phyloP scores from a whole-genome alignment of 2,888 invertebrate genomes.

The Leptodirus hochenwartii region DNA sequence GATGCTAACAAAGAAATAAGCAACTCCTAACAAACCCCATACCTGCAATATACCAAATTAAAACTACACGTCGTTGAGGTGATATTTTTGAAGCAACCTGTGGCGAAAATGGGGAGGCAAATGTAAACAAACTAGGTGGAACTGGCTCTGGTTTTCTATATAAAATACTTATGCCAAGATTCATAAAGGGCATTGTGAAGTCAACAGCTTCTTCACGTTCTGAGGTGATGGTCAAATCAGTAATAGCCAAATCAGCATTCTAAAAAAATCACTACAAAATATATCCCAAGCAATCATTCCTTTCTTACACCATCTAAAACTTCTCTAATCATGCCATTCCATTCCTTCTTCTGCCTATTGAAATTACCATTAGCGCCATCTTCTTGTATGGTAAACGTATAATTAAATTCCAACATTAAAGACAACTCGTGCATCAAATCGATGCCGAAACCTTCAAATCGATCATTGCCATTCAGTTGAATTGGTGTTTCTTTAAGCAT shows the following conservation, averaged over 20 bases:
- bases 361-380: conserved; percentile 59
- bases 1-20: conserved; percentile 62
- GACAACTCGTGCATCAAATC: conserved; percentile 72
- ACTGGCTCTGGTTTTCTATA: conserved; percentile 74
- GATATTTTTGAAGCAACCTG: no score
- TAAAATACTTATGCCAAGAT: conserved; percentile 79
- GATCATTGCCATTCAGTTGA: conserved; percentile 55
- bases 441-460: conserved; percentile 76
- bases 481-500: conserved; percentile 58
- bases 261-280: conserved; percentile 25
- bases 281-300: conserved; percentile 1
- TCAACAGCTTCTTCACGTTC: conserved; percentile 77
- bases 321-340: conserved; percentile 62
- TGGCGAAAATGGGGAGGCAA: conserved; percentile 74
- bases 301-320: conserved; percentile 46
- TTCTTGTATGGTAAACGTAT: conserved; percentile 57
- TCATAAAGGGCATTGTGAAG: conserved; percentile 94
- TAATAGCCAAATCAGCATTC: conserved; percentile 82
- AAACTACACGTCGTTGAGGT: no score
- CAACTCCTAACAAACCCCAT: conserved; percentile 69
- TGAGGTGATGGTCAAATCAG: conserved; percentile 78
- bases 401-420: conserved; percentile 62
- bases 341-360: conserved; percentile 37
- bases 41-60: no score
- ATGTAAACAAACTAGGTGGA: conserved; percentile 78